Conservation (phyloP, 92 coral and sea anemone genomes). For the Phenganax marumi region DNA sequence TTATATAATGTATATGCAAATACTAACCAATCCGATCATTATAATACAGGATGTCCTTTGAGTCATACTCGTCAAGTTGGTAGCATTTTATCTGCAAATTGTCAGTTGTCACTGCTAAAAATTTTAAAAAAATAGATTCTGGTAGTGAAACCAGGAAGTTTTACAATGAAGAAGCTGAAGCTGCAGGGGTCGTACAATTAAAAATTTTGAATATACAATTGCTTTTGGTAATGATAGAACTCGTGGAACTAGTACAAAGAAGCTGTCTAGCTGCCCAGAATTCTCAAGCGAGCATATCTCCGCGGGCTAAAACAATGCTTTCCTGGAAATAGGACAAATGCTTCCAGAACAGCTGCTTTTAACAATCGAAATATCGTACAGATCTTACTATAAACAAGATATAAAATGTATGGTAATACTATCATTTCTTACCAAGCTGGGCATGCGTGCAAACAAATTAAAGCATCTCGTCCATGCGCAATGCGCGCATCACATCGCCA, state of each 20-base stretch:
- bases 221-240: not conserved
- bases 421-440: constrained; percentile 10
- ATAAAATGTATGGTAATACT: constrained; percentile 40
- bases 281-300: no score
- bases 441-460: constrained; percentile 5
- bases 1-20: not conserved
- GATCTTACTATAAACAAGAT: not conserved
- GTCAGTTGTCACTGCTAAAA: not conserved
- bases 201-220: not conserved
- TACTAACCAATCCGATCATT: constrained; percentile 21
- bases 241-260: no score
- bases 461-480: constrained; percentile 10
- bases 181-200: no score
- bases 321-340: no score
- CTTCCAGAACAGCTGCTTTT: not conserved
- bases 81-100: not conserved
- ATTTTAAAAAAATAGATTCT: no score
- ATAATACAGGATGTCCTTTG: constrained; percentile 2
- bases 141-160: no score
- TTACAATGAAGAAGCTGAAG: no score
- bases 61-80: not conserved
- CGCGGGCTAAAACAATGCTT: no score
- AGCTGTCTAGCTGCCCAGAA: no score
- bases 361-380: not conserved
- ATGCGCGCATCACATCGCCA: constrained; percentile 1